These are phyloP conservation scores for Cyprinodon tularosa DNA, from an alignment of 2,113 vertebrate genomes.

Conservation along the genomic window DNA sequence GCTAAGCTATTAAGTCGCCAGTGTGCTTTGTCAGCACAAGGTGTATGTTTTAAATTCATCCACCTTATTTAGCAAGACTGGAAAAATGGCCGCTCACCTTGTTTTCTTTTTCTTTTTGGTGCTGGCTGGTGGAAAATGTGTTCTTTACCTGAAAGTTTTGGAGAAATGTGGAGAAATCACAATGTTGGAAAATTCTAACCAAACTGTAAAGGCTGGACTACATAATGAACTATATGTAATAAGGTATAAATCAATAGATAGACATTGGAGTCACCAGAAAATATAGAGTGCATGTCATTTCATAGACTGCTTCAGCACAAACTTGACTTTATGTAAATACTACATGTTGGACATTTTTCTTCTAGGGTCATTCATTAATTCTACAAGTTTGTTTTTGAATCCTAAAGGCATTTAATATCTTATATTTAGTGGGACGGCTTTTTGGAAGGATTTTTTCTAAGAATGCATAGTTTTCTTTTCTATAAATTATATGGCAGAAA, in stretches of 20 bases:
- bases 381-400: no score
- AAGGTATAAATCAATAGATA: background rate
- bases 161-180: slow-evolving; percentile 56
- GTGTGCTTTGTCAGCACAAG: slow-evolving; percentile 64
- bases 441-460: no score
- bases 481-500: background rate
- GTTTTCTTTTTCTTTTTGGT: slow-evolving; percentile 62
- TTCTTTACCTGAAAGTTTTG: slow-evolving; percentile 72
- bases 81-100: slow-evolving; percentile 73
- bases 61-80: slow-evolving; percentile 73
- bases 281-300: background rate
- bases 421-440: no score
- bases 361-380: no score
- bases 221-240: background rate
- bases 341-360: no score
- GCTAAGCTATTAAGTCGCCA: slow-evolving; percentile 56
- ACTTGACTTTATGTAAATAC: no score
- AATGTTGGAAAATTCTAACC: slow-evolving; percentile 47
- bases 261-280: background rate
- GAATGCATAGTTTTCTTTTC: no score
- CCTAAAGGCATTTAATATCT: no score
- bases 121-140: slow-evolving; percentile 66
- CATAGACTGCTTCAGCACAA: no score
- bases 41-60: slow-evolving; percentile 66
- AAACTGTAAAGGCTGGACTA: background rate